Evolutionary conservation across 2,888 invertebrate species (phyloP).

Genomic region (Ypsolopha scabrella): DNA sequence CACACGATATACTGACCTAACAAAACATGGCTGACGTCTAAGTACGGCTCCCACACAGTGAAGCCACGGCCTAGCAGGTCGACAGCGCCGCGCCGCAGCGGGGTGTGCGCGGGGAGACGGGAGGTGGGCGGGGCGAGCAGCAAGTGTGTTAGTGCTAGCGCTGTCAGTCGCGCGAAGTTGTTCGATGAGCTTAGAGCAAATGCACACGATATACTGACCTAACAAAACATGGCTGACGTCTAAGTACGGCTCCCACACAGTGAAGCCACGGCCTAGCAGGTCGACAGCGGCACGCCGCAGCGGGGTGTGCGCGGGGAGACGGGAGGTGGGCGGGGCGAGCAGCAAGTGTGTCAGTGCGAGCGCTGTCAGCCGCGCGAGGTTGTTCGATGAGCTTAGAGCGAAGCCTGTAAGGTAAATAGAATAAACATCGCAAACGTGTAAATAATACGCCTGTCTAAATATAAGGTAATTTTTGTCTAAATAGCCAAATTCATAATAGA

Average conservation of each 20-base stretch:
- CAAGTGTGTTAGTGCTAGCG: no score
- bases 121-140: slow-evolving; percentile 85
- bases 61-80: slow-evolving; percentile 98
- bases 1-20: slow-evolving; percentile 27
- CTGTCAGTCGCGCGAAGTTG: no score
- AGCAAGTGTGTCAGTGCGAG: slow-evolving; percentile 94
- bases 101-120: slow-evolving; percentile 91
- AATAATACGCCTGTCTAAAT: background rate
- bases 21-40: slow-evolving; percentile 55
- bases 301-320: slow-evolving; percentile 93
- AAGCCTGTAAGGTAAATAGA: slow-evolving; percentile 30
- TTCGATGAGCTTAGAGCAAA: no score
- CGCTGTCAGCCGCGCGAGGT: slow-evolving; percentile 91
- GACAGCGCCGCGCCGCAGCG: slow-evolving; percentile 95
- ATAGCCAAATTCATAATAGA: no score
- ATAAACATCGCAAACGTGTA: background rate
- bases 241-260: slow-evolving; percentile 97
- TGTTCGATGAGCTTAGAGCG: slow-evolving; percentile 75
- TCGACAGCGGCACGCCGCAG: slow-evolving; percentile 96
- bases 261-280: slow-evolving; percentile 96
- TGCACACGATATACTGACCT: slow-evolving; percentile 24
- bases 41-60: slow-evolving; percentile 98
- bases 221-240: slow-evolving; percentile 56
- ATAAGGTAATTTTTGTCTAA: no score
- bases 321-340: slow-evolving; percentile 85